Percentiles rank a stretch among this genome's conserved stretches.
phyloP scores from a whole-genome alignment of 1,140 invertebrate species.

The Drepana arcuata region DNA sequence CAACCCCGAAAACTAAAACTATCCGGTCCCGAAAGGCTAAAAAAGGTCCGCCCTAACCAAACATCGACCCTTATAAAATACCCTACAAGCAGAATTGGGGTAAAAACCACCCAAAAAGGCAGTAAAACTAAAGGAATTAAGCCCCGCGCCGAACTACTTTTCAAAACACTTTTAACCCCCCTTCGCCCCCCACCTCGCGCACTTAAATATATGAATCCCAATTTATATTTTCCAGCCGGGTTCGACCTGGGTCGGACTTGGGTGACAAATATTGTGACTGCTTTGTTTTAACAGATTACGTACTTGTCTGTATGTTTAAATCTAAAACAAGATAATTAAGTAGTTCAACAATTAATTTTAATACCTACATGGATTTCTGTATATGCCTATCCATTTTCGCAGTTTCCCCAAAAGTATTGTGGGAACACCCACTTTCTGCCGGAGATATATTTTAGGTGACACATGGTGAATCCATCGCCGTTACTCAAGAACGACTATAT shows the following conservation, averaged over 20 bases:
- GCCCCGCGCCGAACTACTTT: constrained; percentile 61
- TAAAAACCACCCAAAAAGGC: constrained; percentile 66
- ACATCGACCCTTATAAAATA: constrained; percentile 66
- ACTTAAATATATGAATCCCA: constrained; percentile 66
- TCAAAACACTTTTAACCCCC: constrained; percentile 59
- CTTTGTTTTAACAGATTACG: background rate
- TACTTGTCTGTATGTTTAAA: too few species aligned
- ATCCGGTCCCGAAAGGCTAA: constrained; percentile 43
- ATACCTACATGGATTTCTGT: too few species aligned
- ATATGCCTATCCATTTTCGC: too few species aligned
- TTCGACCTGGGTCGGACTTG: constrained; percentile 20
- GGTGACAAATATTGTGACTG: background rate
- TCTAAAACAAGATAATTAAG: too few species aligned
- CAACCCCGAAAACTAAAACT: constrained; percentile 40
- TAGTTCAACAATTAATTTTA: too few species aligned
- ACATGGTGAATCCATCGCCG: too few species aligned
- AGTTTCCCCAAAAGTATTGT: too few species aligned
- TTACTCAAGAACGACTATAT: too few species aligned
- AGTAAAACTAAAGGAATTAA: constrained; percentile 70
- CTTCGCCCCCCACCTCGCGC: constrained; percentile 6
- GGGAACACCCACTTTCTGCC: too few species aligned
- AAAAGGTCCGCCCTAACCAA: constrained; percentile 67
- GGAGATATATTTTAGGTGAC: too few species aligned
- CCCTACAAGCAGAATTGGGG: constrained; percentile 19
- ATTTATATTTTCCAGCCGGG: constrained; percentile 62